These are phyloP conservation scores for Metacarcinus magister DNA, from an alignment of 2,888 invertebrate genomes.

Conservation along the genomic window DNA sequence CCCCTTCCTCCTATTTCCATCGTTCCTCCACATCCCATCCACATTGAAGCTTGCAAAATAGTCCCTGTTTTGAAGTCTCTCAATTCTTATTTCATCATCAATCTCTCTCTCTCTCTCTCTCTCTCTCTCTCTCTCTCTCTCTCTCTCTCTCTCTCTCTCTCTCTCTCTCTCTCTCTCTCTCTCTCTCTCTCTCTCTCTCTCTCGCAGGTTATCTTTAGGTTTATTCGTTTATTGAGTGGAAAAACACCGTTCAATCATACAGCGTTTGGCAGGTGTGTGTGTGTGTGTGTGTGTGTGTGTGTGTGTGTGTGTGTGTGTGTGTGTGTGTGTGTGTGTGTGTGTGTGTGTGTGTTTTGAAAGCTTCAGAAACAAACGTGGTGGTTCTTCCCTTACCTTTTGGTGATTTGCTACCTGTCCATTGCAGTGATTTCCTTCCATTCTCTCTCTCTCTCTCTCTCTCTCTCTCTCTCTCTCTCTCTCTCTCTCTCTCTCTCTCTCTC, in stretches of 20 bases:
- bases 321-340: no score
- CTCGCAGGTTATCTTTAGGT: background rate
- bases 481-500: background rate
- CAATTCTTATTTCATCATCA: background rate
- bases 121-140: constrained; percentile 67
- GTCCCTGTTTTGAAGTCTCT: background rate
- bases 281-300: constrained; percentile 53
- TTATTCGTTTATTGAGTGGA: background rate
- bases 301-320: background rate
- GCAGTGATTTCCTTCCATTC: background rate
- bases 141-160: constrained; percentile 67
- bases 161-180: constrained; percentile 66
- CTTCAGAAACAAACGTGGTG: background rate
- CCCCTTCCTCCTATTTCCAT: background rate
- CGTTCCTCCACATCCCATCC: background rate
- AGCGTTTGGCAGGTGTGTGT: background rate
- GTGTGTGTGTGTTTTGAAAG: background rate
- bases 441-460: background rate
- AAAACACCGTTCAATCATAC: background rate
- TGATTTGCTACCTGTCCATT: background rate
- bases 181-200: constrained; percentile 21
- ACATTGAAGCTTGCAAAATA: no score
- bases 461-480: background rate
- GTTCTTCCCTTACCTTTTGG: background rate
- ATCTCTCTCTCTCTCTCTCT: constrained; percentile 59